phyloP scores from a whole-genome alignment of 2,113 vertebrate species.

The Pachycephala philippinensis region DNA sequence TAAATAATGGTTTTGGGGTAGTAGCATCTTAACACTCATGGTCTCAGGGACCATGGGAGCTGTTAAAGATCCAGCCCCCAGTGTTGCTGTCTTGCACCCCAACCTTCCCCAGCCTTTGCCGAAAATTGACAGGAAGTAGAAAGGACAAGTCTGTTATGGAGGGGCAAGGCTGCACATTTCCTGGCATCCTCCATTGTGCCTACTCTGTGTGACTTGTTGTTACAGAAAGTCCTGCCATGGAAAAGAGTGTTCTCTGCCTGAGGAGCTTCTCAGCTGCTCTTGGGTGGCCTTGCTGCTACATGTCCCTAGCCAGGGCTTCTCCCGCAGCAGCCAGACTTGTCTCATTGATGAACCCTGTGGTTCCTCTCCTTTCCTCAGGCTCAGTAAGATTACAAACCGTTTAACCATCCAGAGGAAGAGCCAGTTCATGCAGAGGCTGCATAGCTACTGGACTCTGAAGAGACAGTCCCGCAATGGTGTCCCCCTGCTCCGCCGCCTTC shows the following conservation, averaged over 20 bases:
- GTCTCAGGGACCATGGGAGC: background rate
- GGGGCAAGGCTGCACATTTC: background rate
- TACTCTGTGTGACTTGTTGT: background rate
- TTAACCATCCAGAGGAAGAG: conserved; percentile 95
- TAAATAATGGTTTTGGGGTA: background rate
- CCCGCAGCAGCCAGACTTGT: background rate
- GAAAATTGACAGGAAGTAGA: background rate
- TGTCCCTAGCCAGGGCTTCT: background rate
- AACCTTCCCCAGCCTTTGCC: background rate
- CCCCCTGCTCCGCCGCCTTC: conserved; percentile 91
- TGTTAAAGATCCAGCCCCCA: background rate
- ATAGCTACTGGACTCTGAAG: conserved; percentile 98
- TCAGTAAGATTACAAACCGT: conserved; percentile 96
- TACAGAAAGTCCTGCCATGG: background rate
- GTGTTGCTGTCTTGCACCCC: background rate
- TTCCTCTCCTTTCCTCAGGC: conserved; percentile 69
- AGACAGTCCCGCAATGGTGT: conserved; percentile 96
- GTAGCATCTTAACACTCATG: accelerated
- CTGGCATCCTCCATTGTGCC: background rate
- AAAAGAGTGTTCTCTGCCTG: background rate
- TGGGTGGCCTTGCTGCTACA: accelerated
- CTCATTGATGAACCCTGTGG: background rate
- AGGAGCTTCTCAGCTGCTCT: background rate
- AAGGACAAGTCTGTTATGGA: background rate
- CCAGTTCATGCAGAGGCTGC: conserved; percentile 98